These are phyloP conservation scores for Sarcophaga bullata DNA, from an alignment of 1,140 invertebrate genomes.

Conservation along the genomic window DNA sequence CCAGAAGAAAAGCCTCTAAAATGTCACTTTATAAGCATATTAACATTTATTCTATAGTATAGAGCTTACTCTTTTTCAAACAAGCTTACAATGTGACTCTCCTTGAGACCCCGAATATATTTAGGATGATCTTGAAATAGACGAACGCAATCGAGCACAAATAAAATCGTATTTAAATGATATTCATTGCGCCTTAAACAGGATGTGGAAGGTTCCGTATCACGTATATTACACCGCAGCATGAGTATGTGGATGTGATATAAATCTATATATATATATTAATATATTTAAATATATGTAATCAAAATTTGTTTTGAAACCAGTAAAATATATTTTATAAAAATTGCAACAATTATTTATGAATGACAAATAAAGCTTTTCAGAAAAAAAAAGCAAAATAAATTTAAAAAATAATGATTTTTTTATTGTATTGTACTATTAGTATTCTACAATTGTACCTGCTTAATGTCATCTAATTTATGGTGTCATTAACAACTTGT, in stretches of 20 bases:
- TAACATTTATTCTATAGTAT: background rate
- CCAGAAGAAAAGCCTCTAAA: slow-evolving; percentile 56
- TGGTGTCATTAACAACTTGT: slow-evolving; percentile 61
- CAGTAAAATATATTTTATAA: too few species aligned
- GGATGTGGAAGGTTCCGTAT: slow-evolving; percentile 56
- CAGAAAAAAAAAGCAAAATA: too few species aligned
- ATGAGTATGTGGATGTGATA: background rate
- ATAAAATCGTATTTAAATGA: slow-evolving; percentile 58
- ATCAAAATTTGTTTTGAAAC: too few species aligned
- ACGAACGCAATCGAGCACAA: slow-evolving; percentile 60
- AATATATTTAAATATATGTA: too few species aligned
- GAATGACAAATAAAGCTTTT: slow-evolving; percentile 8
- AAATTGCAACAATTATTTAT: background rate
- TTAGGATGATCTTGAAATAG: slow-evolving; percentile 62
- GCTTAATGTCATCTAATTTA: slow-evolving; percentile 61
- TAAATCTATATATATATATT: too few species aligned
- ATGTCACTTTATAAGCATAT: background rate
- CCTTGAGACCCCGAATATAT: slow-evolving; percentile 55
- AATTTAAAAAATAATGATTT: too few species aligned
- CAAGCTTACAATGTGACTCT: slow-evolving; percentile 57
- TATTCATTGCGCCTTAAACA: slow-evolving; percentile 55
- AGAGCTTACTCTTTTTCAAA: slow-evolving; percentile 57
- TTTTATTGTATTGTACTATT: too few species aligned
- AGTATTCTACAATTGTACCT: background rate
- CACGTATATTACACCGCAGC: slow-evolving; percentile 49